A percentile compares a stretch with the other conserved stretches of the same genome.
These are phyloP conservation scores for Orchesellides sinensis DNA, from an alignment of 2,888 invertebrate genomes.

Conservation along the genomic window DNA sequence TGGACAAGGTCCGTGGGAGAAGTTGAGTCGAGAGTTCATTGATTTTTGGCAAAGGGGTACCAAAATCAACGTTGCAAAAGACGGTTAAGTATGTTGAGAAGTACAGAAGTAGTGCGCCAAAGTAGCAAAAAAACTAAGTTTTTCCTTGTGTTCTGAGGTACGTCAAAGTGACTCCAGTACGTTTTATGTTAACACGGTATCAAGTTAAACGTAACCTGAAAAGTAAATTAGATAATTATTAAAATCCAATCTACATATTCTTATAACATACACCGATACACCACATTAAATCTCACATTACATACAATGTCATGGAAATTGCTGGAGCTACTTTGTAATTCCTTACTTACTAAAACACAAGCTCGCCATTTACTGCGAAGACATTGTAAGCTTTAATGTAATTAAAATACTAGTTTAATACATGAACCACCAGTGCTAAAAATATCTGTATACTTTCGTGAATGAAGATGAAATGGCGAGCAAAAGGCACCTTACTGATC, in stretches of 20 bases:
- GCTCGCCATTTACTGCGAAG: background rate
- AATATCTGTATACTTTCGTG: no score
- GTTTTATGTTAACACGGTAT: background rate
- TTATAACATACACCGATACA: background rate
- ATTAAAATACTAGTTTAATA: background rate
- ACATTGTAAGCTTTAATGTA: no score
- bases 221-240: background rate
- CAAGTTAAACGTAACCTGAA: background rate
- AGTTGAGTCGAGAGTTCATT: constrained; percentile 54
- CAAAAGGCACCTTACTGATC: background rate
- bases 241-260: background rate
- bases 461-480: no score
- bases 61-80: background rate
- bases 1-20: constrained; percentile 52
- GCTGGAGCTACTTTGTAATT: no score
- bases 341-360: no score
- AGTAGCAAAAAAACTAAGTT: no score
- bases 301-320: background rate
- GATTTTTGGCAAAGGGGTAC: constrained; percentile 33
- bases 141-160: background rate
- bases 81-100: background rate
- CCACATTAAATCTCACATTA: background rate
- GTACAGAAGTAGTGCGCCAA: background rate
- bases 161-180: background rate
- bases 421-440: background rate